Base-by-base conservation (phyloP, 92 coral and sea anemone genomes). In the Scolanthus callimorphus region DNA sequence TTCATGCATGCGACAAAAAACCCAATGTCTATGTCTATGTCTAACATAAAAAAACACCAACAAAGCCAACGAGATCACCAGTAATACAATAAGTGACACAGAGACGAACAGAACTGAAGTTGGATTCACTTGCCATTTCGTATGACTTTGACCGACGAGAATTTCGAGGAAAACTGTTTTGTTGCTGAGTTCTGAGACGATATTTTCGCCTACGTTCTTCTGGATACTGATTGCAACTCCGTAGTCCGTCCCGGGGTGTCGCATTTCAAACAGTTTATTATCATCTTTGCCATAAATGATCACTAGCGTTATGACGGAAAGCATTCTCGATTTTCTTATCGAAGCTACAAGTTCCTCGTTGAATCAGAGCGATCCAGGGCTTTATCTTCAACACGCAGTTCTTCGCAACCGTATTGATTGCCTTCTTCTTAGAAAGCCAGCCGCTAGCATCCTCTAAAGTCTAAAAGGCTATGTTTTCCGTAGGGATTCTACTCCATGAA, bases 31-130 rank as follows among this genome's bases (percentile, higher is more conserved):
- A n/a, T n/a, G n/a, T n/a, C n/a, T n/a, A n/a, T 96, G 59, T 52
- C 88, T 96, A 0, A 94, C 99, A 52, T 94, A 94, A 46, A 88
- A 94, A 63, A 88, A 94, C 6, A 94, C 96, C 56, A 94, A 50
- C 99, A 96, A 94, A 20, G 99, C 99, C 57, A 94, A 67, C 17
- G 99, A 94, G 13, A 94, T 94, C 20, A 94, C 99, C 99, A 94
- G 88, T 2, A 94, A 73, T 17, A 94, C 99, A 49, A 94, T 94
- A 29, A 94, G 88, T 8, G 99, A 88, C 3, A 94, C 96, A 2
- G 99, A 94, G 4, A 94, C 99, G 63, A 94, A 94, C 37, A 94
- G 71, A 24, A 94, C 96, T 9, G 99, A 94, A 15, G 96, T 85
- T 0, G 99, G 96, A 69, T 89, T 94, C 29, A 88, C 85, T 67